Conservation (phyloP, 2,113 vertebrate species). For the Caranx melampygus region DNA sequence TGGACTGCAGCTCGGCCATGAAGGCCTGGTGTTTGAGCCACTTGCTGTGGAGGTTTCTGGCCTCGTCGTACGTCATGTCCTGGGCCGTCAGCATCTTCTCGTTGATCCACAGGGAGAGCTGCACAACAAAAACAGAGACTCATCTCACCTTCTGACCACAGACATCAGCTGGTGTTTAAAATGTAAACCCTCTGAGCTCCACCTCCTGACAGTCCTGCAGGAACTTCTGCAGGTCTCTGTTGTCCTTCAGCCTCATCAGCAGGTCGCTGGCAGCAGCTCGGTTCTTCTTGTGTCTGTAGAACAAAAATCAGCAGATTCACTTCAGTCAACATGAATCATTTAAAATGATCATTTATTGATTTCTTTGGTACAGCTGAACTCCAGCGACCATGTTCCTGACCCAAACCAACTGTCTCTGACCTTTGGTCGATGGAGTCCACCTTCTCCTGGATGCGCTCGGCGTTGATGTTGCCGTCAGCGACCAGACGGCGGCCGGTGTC, state of each 20-base stretch:
- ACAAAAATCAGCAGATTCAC: not conserved
- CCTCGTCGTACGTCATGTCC: constrained; percentile 99
- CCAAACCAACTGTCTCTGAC: constrained; percentile 67
- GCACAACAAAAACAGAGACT: constrained; percentile 29
- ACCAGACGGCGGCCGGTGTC: constrained; percentile 94
- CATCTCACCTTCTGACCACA: not conserved
- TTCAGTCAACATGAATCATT: not conserved
- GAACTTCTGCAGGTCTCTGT: constrained; percentile 97
- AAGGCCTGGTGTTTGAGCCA: constrained; percentile 98
- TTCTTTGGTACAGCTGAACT: not conserved
- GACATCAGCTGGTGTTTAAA: not conserved
- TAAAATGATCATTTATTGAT: not conserved
- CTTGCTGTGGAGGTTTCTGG: constrained; percentile 97
- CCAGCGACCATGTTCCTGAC: not conserved
- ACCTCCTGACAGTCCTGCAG: constrained; percentile 99
- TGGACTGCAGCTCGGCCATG: constrained; percentile 97
- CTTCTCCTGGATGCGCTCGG: constrained; percentile 97
- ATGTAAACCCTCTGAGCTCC: not conserved
- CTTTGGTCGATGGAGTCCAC: constrained; percentile 97
- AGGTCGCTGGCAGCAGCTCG: constrained; percentile 94
- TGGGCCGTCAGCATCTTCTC: constrained; percentile 99
- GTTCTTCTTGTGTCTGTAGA: constrained; percentile 93
- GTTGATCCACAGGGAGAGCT: constrained; percentile 98
- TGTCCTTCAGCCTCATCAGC: constrained; percentile 94
- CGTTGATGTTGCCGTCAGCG: constrained; percentile 94